phyloP scores from a whole-genome alignment of 64 coral and sea anemone species.

The Stylophora pistillata region DNA sequence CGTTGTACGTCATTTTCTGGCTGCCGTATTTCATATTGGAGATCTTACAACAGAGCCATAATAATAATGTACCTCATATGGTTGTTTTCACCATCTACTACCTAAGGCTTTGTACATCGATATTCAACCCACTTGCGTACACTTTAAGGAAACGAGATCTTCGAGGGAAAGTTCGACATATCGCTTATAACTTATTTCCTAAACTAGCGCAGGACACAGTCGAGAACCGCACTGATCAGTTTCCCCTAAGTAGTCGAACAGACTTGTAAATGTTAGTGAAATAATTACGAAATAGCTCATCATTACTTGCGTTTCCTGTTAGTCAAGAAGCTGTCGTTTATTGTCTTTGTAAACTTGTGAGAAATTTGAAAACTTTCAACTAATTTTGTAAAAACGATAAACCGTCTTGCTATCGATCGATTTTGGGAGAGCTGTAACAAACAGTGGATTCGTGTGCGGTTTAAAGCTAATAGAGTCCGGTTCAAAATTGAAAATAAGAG shows the following conservation, averaged over 20 bases:
- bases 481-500: too few species aligned
- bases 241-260: not conserved
- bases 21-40: slow-evolving; percentile 57
- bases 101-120: slow-evolving; percentile 39
- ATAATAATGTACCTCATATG: not conserved
- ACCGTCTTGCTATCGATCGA: not conserved
- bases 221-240: not conserved
- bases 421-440: not conserved
- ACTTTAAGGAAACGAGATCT: slow-evolving; percentile 43
- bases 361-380: too few species aligned
- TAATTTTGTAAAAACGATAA: too few species aligned
- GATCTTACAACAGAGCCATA: slow-evolving; percentile 6
- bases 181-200: not conserved
- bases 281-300: too few species aligned
- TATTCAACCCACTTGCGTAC: slow-evolving; percentile 61
- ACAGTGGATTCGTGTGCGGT: not conserved
- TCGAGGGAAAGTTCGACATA: not conserved
- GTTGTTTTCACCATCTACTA: slow-evolving; percentile 14
- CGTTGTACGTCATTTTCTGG: slow-evolving; percentile 40
- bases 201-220: not conserved
- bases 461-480: too few species aligned
- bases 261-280: not conserved
- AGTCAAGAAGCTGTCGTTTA: too few species aligned
- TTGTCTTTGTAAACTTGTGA: too few species aligned
- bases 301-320: too few species aligned